These are phyloP conservation scores for Philereme transversata DNA, from an alignment of 2,888 invertebrate genomes.

Conservation along the genomic window DNA sequence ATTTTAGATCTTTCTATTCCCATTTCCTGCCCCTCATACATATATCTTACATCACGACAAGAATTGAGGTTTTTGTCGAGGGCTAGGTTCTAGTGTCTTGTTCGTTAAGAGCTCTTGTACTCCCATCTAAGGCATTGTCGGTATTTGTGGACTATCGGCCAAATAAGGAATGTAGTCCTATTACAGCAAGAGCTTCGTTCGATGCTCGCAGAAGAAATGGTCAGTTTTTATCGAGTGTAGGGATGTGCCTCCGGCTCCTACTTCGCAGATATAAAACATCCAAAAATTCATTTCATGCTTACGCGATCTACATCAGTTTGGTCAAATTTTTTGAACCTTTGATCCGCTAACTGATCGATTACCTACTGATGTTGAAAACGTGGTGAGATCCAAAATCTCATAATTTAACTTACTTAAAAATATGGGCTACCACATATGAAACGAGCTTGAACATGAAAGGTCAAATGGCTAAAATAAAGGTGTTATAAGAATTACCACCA, in stretches of 20 bases:
- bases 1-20: slow-evolving; percentile 14
- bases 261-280: background rate
- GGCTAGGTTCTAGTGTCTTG: slow-evolving; percentile 49
- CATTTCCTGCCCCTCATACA: slow-evolving; percentile 22
- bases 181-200: slow-evolving; percentile 45
- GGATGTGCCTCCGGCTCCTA: slow-evolving; percentile 1
- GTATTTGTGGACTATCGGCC: slow-evolving; percentile 55
- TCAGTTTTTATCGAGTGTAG: slow-evolving; percentile 29
- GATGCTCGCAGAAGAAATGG: slow-evolving; percentile 31
- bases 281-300: background rate
- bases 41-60: slow-evolving; percentile 31
- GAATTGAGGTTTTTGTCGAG: slow-evolving; percentile 45
- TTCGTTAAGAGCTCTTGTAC: slow-evolving; percentile 63
- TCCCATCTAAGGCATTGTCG: slow-evolving; percentile 63
- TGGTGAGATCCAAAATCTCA: too few species aligned
- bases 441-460: too few species aligned
- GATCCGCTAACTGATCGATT: too few species aligned
- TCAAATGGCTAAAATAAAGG: too few species aligned
- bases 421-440: too few species aligned
- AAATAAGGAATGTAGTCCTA: slow-evolving; percentile 54
- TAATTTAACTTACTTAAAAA: too few species aligned
- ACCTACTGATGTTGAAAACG: too few species aligned
- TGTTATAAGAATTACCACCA: too few species aligned
- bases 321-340: too few species aligned
- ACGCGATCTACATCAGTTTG: too few species aligned